Base-by-base conservation (phyloP, 1,140 invertebrate species). In the Drosophila sp. region DNA sequence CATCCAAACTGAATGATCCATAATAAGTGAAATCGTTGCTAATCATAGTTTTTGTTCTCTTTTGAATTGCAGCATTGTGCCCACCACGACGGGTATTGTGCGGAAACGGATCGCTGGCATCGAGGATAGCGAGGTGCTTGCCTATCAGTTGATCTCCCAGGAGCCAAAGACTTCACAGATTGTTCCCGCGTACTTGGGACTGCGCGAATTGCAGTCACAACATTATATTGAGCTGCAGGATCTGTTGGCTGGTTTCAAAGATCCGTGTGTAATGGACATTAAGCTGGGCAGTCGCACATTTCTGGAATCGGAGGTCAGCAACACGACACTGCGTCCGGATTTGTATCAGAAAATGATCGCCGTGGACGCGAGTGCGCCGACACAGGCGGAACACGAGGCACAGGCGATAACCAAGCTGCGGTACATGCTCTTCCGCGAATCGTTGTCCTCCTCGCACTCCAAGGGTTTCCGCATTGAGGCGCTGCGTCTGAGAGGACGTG, bases 401-500 rank as follows among this genome's bases (percentile, higher is more conserved):
- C 93, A 95, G 67, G 97, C 97, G 2, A 96, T 99, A 5, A 98
- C 97, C 1, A 99, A 99, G 93, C 93, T 98, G 64, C 94, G 97
- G 11, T 99, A 99, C 92, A 98, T 98, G 97, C 96, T 97, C 89
- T 99, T 99, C 92, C 93, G 98, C 36, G 98, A 99, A 92, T 93
- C 97, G 65, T 96, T 98, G 83, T 98, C 97, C 69, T 99, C 98
- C 2, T 97, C 97, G 0, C 96, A 97, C 36, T 95, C 95, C 51
- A 95, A 98, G 74, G 98, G 98, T 1, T 99, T 99, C 91, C 93
- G 98, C 71, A 98, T 99, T 72, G 98, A 99, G 93, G 98, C 97
- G 16, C 96, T 99, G 92, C 98, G 98, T 92, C 93, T 96, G 65
- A 94, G 96, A 1, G 95, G 96, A 1, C 93, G 94, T 32, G 93